Conservation (phyloP, 2,888 invertebrate genomes). For the Rhingia campestris region DNA sequence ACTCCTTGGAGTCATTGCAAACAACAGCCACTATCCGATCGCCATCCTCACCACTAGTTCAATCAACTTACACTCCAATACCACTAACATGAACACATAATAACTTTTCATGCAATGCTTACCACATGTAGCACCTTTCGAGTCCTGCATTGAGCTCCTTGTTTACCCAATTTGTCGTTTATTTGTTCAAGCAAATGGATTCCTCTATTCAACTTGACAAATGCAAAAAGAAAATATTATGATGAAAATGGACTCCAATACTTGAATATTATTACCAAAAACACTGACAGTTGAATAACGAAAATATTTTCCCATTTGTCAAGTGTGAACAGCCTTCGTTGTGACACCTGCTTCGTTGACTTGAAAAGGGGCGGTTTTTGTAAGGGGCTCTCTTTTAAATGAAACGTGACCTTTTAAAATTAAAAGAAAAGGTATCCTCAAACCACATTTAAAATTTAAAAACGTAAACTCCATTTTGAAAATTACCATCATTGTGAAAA, state of each 20-base stretch:
- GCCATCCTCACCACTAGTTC: not conserved
- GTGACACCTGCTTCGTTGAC: too few relatives aligned
- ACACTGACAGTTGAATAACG: not conserved
- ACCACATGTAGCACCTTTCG: not conserved
- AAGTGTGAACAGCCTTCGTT: too few relatives aligned
- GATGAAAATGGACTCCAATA: not conserved
- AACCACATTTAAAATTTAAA: not conserved
- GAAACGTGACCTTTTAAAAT: too few relatives aligned
- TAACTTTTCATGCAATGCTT: not conserved
- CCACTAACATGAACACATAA: not conserved
- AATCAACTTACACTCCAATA: not conserved
- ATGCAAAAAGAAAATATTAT: conserved; percentile 10
- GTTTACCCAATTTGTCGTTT: conserved; percentile 64
- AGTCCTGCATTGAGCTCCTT: conserved; percentile 11
- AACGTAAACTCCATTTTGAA: too few relatives aligned
- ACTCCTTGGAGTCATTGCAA: not conserved
- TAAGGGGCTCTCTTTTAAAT: too few relatives aligned
- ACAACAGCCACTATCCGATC: not conserved
- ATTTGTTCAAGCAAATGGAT: conserved; percentile 52
- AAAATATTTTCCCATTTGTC: too few relatives aligned
- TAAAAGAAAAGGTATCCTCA: too few relatives aligned
- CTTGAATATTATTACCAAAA: not conserved
- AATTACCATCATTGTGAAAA: not conserved
- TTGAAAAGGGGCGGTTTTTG: too few relatives aligned
- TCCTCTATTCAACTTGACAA: conserved; percentile 38